Evolutionary conservation across 2,888 invertebrate species (phyloP).

Genomic region (Pyrocoelia pectoralis): DNA sequence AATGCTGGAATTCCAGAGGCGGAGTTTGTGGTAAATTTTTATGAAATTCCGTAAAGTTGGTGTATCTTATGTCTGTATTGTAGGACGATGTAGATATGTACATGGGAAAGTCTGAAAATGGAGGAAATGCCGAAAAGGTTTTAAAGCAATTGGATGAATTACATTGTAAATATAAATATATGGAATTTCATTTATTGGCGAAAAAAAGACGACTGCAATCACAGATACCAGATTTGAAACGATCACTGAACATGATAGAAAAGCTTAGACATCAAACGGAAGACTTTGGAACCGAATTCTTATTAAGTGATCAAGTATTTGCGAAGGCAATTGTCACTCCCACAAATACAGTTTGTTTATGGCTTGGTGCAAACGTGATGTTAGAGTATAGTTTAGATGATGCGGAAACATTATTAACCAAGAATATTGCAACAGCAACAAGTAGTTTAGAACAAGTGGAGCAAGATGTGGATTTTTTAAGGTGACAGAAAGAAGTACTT

Average conservation of each 20-base stretch:
- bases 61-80: conserved; percentile 41
- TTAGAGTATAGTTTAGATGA: conserved; percentile 93
- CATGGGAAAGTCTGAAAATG: conserved; percentile 85
- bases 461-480: conserved; percentile 91
- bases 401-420: conserved; percentile 82
- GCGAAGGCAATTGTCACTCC: conserved; percentile 87
- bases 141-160: conserved; percentile 89
- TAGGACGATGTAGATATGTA: conserved; percentile 95
- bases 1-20: conserved; percentile 90
- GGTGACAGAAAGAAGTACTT: conserved; percentile 62
- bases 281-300: conserved; percentile 86
- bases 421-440: conserved; percentile 85
- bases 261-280: conserved; percentile 84
- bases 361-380: conserved; percentile 96
- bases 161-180: conserved; percentile 96
- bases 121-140: conserved; percentile 84
- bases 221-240: conserved; percentile 94
- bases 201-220: conserved; percentile 86
- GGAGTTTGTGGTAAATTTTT: conserved; percentile 79
- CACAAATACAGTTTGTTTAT: conserved; percentile 85
- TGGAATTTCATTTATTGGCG: conserved; percentile 91
- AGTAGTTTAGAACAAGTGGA: conserved; percentile 86
- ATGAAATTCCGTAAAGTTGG: conserved; percentile 1
- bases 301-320: conserved; percentile 87
- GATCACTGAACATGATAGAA: conserved; percentile 91